Conservation (phyloP, 2,113 vertebrate species). For the Lipophrys pholis region DNA sequence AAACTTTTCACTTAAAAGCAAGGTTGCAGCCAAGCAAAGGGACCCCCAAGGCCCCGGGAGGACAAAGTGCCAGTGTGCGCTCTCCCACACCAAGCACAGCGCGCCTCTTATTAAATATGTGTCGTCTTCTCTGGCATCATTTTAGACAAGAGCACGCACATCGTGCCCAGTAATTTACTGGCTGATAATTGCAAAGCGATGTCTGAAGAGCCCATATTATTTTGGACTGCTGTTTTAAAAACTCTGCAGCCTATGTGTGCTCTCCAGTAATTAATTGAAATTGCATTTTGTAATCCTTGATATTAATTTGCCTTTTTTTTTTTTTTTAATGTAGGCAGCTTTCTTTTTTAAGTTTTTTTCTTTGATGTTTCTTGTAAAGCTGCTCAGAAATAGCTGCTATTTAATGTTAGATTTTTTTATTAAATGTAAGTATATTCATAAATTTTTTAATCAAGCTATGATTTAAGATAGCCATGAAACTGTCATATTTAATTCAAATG, state of each 20-base stretch:
- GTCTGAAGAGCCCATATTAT: constrained; percentile 32
- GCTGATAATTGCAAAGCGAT: constrained; percentile 20
- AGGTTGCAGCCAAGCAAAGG: constrained; percentile 33
- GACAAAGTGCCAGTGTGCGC: constrained; percentile 23
- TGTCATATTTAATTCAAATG: too few species aligned
- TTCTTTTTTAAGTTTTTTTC: neutral
- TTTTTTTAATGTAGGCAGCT: neutral
- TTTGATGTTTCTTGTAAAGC: neutral
- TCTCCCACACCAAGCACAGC: constrained; percentile 45
- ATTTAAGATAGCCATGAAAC: too few species aligned
- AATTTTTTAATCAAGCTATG: too few species aligned
- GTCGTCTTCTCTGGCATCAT: constrained; percentile 33
- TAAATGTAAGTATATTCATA: too few species aligned
- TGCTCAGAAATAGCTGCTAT: neutral
- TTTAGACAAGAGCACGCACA: constrained; percentile 28
- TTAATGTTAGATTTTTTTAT: neutral
- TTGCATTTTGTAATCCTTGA: neutral
- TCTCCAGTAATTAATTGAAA: constrained; percentile 18
- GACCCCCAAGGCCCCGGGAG: constrained; percentile 17
- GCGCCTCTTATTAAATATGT: constrained; percentile 49
- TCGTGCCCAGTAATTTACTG: constrained; percentile 42
- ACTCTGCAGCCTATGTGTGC: neutral
- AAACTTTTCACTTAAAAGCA: constrained; percentile 52
- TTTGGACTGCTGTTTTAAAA: constrained; percentile 18
- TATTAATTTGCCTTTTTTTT: neutral